Base-by-base conservation (phyloP, 2,797 vertebrate species). In the Poecile montanus region DNA sequence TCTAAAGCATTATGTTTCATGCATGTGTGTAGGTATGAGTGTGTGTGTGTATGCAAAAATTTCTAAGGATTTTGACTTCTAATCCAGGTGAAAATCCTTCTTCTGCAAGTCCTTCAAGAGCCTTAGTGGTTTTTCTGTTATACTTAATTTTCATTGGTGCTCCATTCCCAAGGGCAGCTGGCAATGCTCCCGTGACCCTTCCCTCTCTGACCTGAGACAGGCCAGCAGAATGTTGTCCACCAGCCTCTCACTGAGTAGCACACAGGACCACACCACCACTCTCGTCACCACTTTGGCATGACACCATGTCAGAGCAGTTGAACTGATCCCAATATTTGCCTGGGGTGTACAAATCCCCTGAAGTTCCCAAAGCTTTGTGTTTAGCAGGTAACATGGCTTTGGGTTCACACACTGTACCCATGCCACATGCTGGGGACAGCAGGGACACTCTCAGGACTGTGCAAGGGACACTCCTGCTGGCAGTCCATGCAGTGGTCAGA, bases 351-450 rank as follows among this genome's bases (percentile, higher is more conserved):
- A 48, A 56, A 45, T 13, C 18, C 13, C 27, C 19, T 58, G 66
- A 22, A 16, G 10, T 21, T 72, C 48, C 67, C 36, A 51, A 67
- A 83, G 18, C 30, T 57, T 60, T 6, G 0, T 34, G 21, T 75
- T 66, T 34, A 29, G 67, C 57, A 57, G 65, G 34, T 38, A 19
- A 16, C 48, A 16, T 7, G 19, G 13, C 34, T 44, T n/a, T 85
- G 75, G n/a, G 30, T 30, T 12, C n/a, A 8, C 2, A 6, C 36
- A 18, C 8, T 84, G 50, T 54, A 17, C n/a, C 60, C 38, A 6
- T 14, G 45, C 26, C 36, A 2, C 3, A 10, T 57, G 45, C 65
- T 67, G 0, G 0, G 45, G 63, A 14, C 51, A 58, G 53, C 53
- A 60, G 62, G 71, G 45, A 45, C 61, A 27, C 32, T 38, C 40